Percentiles rank a stretch among this genome's conserved stretches.
Evolutionary conservation across 2,888 invertebrate species (phyloP).

Genomic region (Saturnia pavonia): DNA sequence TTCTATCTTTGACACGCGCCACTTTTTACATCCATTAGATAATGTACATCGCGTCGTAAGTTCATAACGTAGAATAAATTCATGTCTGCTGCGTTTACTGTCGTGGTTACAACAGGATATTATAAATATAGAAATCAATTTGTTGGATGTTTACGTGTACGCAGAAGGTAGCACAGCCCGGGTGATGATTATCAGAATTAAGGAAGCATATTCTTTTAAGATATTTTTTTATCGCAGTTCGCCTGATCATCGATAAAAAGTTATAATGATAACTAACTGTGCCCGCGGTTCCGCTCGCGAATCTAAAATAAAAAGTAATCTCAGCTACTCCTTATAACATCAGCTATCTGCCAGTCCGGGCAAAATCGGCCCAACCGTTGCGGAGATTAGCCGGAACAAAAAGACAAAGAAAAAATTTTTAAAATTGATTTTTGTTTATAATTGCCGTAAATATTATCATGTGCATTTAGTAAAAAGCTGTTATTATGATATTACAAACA

Average conservation of each 20-base stretch:
- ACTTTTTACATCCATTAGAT: constrained; percentile 63
- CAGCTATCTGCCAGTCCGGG: too few relatives aligned
- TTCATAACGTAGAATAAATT: constrained; percentile 47
- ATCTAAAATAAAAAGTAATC: too few relatives aligned
- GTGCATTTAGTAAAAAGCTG: too few relatives aligned
- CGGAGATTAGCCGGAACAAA: too few relatives aligned
- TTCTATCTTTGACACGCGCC: constrained; percentile 56
- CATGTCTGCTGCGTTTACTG: constrained; percentile 42
- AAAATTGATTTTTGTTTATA: too few relatives aligned
- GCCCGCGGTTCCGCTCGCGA: too few relatives aligned
- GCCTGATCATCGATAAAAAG: background rate
- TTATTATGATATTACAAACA: too few relatives aligned
- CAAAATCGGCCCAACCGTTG: too few relatives aligned
- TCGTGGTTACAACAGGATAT: constrained; percentile 29
- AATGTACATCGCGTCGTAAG: constrained; percentile 27
- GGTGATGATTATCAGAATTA: background rate
- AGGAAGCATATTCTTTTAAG: background rate
- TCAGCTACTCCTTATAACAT: too few relatives aligned
- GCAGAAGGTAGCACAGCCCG: background rate
- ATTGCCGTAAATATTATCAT: too few relatives aligned
- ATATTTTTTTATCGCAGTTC: background rate
- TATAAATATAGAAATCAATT: constrained; percentile 23
- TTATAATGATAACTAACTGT: background rate
- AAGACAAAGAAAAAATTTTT: too few relatives aligned
- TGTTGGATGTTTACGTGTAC: constrained; percentile 19